These are phyloP conservation scores for Nibea coibor DNA, from an alignment of 2,113 vertebrate species.

Conservation along the genomic window DNA sequence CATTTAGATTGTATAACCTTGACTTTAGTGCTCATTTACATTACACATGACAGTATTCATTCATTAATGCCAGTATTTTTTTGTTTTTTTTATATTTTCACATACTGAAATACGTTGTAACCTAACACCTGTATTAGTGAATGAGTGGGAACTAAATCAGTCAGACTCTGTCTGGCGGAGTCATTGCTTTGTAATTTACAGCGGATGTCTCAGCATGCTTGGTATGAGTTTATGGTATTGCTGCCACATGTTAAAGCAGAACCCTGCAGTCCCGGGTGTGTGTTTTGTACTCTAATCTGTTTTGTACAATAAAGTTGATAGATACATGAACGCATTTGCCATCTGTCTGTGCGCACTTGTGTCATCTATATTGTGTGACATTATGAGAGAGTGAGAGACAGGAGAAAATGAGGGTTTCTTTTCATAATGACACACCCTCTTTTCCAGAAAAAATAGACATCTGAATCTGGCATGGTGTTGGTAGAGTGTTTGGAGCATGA, in stretches of 20 bases:
- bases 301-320: conserved; percentile 65
- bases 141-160: conserved; percentile 5
- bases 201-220: conserved; percentile 19
- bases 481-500: not conserved
- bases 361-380: conserved; percentile 9
- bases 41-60: conserved; percentile 14
- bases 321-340: conserved; percentile 20
- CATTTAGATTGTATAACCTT: not conserved
- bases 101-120: conserved; percentile 21
- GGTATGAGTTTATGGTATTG: conserved; percentile 23
- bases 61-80: conserved; percentile 18
- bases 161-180: not conserved
- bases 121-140: conserved; percentile 18
- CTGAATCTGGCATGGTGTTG: not conserved
- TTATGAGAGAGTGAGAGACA: conserved; percentile 6
- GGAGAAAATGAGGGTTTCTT: not conserved
- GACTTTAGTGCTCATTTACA: not conserved
- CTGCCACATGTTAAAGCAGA: conserved; percentile 20
- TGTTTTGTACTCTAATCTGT: conserved; percentile 54
- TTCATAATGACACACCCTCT: not conserved
- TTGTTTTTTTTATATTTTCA: conserved; percentile 6
- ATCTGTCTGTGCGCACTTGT: not conserved
- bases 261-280: not conserved
- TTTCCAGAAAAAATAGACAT: not conserved
- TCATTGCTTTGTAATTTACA: conserved; percentile 11